Base-by-base conservation (phyloP, 2,797 vertebrate species). In the Galaxias olidus region DNA sequence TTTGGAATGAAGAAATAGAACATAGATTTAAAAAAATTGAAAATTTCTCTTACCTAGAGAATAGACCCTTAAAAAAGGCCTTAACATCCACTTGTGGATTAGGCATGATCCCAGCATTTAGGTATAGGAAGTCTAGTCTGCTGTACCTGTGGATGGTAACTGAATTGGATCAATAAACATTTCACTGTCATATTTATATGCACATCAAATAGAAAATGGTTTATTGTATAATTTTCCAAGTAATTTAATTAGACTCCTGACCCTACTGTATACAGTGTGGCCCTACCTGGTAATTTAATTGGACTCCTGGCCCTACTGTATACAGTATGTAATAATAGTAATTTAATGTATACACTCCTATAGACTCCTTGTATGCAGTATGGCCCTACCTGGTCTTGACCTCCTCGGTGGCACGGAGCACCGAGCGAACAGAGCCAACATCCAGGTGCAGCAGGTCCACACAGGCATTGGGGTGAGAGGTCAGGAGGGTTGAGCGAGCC, bases 71-170 rank as follows among this genome's bases (percentile, higher is more conserved):
- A 73, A 96, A 88, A 77, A 98, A 91, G 0, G 94, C 94, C 78
- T 85, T 90, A 41, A 92, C 42, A 79, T 93, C 93, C 46, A 98
- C 71, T 0, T 89, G 92, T 0, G 97, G 95, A 79, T 95, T 95
- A 10, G 96, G 96, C 96, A 99, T 98, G 77, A 97, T 95, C 8
- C 97, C 97, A 51, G 97, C 97, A 14, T 98, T 99, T n/a, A 98
- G 89, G 84, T 94, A 98, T 15, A 99, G 66, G 46, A 89, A 96
- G 79, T 99, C 96, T 58, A 99, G 77, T 67, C 81, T 92, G 70
- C 82, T 87, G 88, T 96, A 98, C 86, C 97, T 99, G 79, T 51
- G 70, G 41, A 54, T 73, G 7, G 30, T 17, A 18, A 17, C 6
- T 17, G 4, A 17, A 53, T 20, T 17, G 2, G 30, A 30, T 30